Conservation (phyloP, 2,888 invertebrate species). For the Hofmannophila pseudospretella region DNA sequence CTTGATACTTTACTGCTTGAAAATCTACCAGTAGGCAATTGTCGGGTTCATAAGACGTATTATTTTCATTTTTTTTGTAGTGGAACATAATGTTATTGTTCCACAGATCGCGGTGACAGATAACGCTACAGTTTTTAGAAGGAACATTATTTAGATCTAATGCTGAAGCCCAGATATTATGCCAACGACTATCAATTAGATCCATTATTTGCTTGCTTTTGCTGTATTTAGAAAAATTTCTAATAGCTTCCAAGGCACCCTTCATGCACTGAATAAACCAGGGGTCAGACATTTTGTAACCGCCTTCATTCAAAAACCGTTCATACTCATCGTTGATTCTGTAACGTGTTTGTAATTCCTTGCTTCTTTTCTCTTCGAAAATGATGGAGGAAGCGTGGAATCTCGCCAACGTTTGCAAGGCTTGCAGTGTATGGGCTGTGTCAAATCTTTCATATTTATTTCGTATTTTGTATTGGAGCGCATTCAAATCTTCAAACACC, state of each 20-base stretch:
- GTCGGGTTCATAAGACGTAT: constrained; percentile 53
- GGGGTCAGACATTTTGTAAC: constrained; percentile 36
- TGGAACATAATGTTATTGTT: constrained; percentile 80
- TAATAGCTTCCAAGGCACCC: constrained; percentile 51
- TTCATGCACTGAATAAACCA: constrained; percentile 60
- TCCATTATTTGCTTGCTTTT: constrained; percentile 23
- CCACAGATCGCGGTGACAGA: constrained; percentile 81
- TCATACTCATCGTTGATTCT: constrained; percentile 44
- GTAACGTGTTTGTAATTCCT: constrained; percentile 33
- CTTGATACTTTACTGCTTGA: constrained; percentile 81
- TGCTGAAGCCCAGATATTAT: constrained; percentile 41
- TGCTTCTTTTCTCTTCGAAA: constrained; percentile 61
- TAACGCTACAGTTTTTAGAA: constrained; percentile 60
- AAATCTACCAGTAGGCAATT: constrained; percentile 83
- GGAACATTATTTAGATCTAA: constrained; percentile 41
- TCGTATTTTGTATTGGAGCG: constrained; percentile 39
- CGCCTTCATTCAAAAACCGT: constrained; percentile 36
- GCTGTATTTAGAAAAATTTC: constrained; percentile 46
- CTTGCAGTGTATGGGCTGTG: constrained; percentile 59
- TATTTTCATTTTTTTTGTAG: constrained; percentile 31
- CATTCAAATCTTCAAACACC: constrained; percentile 62
- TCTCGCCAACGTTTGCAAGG: constrained; percentile 61
- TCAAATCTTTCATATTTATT: constrained; percentile 61
- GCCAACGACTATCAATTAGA: constrained; percentile 44
- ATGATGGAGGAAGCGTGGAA: constrained; percentile 75